These are phyloP conservation scores for Centropus unirufus DNA, from an alignment of 2,113 vertebrate species.

Conservation along the genomic window DNA sequence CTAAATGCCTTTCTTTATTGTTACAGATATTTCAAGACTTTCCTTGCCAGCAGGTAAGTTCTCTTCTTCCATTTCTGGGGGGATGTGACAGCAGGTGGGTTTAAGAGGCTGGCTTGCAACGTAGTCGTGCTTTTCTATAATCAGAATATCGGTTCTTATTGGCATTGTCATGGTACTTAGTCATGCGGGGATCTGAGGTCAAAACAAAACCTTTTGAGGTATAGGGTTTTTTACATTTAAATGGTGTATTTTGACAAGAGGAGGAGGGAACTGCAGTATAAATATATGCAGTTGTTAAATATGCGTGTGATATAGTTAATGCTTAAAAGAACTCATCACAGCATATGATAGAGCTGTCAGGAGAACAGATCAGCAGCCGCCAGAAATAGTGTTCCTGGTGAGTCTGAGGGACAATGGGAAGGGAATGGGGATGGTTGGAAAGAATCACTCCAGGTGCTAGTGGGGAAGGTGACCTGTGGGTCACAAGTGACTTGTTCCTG, in stretches of 20 bases:
- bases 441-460: background rate
- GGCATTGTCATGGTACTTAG: background rate
- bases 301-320: background rate
- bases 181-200: background rate
- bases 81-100: background rate
- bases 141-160: background rate
- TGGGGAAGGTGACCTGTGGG: background rate
- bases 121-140: background rate
- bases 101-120: background rate
- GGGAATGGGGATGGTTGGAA: background rate
- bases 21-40: conserved; percentile 90
- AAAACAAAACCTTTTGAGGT: conserved; percentile 12
- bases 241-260: conserved; percentile 17
- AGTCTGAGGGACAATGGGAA: background rate
- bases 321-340: background rate
- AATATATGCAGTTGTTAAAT: background rate
- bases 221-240: background rate
- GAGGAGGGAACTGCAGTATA: background rate
- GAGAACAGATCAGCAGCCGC: background rate
- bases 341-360: background rate
- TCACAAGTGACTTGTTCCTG: background rate
- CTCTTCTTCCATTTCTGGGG: background rate
- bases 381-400: background rate
- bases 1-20: conserved; percentile 61
- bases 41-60: conserved; percentile 86